Base-by-base conservation (phyloP, 1,140 invertebrate genomes). In the Drosophila punjabiensis region DNA sequence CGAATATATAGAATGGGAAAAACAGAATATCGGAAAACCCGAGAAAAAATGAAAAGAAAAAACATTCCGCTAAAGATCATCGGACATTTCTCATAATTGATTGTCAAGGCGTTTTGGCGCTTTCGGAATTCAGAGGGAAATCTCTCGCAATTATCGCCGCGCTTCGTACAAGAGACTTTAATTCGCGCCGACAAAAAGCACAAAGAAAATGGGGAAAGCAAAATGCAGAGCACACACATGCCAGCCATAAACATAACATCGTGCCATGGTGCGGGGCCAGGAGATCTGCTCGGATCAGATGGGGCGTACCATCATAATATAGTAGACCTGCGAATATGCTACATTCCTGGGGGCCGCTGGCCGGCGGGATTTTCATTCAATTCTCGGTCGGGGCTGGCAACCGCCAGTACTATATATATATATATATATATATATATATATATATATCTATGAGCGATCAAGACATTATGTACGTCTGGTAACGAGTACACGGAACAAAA, bases 101-200 rank as follows among this genome's bases (percentile, higher is more conserved):
- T 89, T 84, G 85, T 79, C 85, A 88, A 88, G 85, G 85, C 85
- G 78, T 70, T 80, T 80, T 41, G 81, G 70, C 70, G 77, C 63
- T 78, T 66, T 63, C 55, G 55, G 41, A 59, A 68, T 76, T 76
- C 75, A 11, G 69, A 65, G 53, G 79, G 59, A 71, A 68, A 88
- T 90, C 74, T 75, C 75, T 73, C 75, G 84, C 81, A 82, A 85
- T 85, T 79, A 85, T 81, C 82, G 75, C 66, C 47, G 61, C 39
- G 78, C 73, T 39, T 73, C 69, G 39, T 68, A 52, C 70, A 81
- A 71, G 61, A 75, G 64, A 66, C 68, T 69, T 84, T 71, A 68
- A 78, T 76, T 80, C 76, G 50, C 70, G 63, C 47, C 69, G 76
- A 86, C 70, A 86, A 84, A 79, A 85, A 81, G 58, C 88, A 85